Percentiles rank a stretch among this genome's conserved stretches.
These are phyloP conservation scores for Apotomis capreana DNA, from an alignment of 2,888 invertebrate genomes.

Conservation along the genomic window DNA sequence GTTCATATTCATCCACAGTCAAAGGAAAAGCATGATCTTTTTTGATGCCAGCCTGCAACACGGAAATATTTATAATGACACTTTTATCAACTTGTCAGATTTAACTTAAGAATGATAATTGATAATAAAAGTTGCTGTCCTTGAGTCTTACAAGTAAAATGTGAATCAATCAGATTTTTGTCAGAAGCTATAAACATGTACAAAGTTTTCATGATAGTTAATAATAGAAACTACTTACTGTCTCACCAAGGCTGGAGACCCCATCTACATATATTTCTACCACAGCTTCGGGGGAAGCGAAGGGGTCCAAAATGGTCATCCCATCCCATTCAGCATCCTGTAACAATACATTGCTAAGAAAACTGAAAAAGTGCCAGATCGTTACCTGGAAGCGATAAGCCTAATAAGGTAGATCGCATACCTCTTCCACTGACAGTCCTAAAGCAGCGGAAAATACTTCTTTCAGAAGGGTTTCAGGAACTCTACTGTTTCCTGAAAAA, in stretches of 20 bases:
- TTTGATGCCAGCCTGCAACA: slow-evolving; percentile 68
- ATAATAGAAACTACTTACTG: slow-evolving; percentile 57
- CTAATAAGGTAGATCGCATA: slow-evolving; percentile 54
- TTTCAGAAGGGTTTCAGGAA: slow-evolving; percentile 85
- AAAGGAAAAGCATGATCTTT: slow-evolving; percentile 81
- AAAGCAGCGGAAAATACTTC: slow-evolving; percentile 89
- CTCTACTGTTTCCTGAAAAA: slow-evolving; percentile 86
- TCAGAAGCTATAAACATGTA: not conserved
- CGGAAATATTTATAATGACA: slow-evolving; percentile 37
- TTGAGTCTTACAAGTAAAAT: too few species aligned
- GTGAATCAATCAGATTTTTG: too few species aligned
- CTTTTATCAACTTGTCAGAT: not conserved
- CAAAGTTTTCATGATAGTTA: not conserved
- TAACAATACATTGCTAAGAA: slow-evolving; percentile 42
- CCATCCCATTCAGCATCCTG: slow-evolving; percentile 88
- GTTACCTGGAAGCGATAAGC: not conserved
- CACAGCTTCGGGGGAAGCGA: slow-evolving; percentile 88
- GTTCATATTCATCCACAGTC: slow-evolving; percentile 85
- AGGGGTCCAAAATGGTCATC: slow-evolving; percentile 87
- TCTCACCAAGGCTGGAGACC: slow-evolving; percentile 78
- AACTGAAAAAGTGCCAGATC: not conserved
- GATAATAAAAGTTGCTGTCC: too few species aligned
- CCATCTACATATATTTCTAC: slow-evolving; percentile 89
- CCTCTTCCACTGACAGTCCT: slow-evolving; percentile 89
- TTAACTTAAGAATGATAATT: not conserved